Evolutionary conservation across 2,888 invertebrate species (phyloP).

Genomic region (Yponomeuta cagnagella): DNA sequence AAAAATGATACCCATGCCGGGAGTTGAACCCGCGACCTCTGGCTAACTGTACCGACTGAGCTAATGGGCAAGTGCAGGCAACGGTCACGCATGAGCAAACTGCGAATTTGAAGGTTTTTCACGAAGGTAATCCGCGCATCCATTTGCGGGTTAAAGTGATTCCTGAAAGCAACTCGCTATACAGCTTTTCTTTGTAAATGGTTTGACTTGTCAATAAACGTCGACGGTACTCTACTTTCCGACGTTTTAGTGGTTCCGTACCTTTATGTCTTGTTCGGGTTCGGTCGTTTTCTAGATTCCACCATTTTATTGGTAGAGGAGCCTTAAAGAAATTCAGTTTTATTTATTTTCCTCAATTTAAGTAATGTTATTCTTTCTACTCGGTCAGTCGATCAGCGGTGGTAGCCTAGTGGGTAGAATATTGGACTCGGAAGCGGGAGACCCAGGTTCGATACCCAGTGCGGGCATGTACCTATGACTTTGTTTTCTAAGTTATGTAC

Average conservation of each 20-base stretch:
- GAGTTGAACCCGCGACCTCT: too few species aligned
- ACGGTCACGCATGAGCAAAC: too few species aligned
- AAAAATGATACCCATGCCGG: too few species aligned
- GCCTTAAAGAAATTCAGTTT: neutral
- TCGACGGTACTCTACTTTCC: neutral
- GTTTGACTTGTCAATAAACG: slow-evolving; percentile 15
- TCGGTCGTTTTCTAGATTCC: neutral
- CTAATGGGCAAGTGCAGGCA: too few species aligned
- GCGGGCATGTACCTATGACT: too few species aligned
- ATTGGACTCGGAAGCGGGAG: too few species aligned
- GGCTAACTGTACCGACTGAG: too few species aligned
- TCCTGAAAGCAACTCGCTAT: slow-evolving; percentile 15
- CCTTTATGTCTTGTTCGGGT: slow-evolving; percentile 1
- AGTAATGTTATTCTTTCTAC: neutral
- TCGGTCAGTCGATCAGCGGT: too few species aligned
- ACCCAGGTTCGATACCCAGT: too few species aligned
- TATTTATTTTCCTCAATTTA: neutral
- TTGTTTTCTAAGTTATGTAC: too few species aligned
- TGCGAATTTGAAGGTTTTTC: neutral
- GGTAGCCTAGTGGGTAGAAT: too few species aligned
- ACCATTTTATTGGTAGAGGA: neutral
- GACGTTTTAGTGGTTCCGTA: slow-evolving; percentile 8
- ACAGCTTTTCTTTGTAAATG: slow-evolving; percentile 13
- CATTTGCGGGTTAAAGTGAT: slow-evolving; percentile 13
- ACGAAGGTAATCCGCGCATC: neutral